phyloP scores from a whole-genome alignment of 92 coral and sea anemone genomes.

The Montipora capitata region DNA sequence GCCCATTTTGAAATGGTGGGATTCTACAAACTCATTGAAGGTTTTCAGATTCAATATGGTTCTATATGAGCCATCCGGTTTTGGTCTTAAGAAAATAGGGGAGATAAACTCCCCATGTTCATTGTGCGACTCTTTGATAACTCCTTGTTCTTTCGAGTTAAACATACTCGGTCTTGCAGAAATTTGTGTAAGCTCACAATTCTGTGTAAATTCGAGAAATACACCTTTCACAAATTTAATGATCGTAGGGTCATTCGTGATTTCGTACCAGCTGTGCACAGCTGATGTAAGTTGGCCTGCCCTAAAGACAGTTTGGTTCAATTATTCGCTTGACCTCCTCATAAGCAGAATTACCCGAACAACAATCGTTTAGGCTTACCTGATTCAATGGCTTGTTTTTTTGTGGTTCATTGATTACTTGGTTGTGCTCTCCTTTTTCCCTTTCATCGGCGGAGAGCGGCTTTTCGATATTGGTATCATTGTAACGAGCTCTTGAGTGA shows the following conservation, averaged over 20 bases:
- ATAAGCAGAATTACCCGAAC: slow-evolving; percentile 25
- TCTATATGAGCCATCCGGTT: slow-evolving; percentile 66
- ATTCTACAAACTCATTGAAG: slow-evolving; percentile 14
- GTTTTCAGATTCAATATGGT: slow-evolving; percentile 72
- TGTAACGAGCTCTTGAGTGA: too few species aligned
- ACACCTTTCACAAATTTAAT: too few species aligned
- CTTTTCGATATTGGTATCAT: slow-evolving; percentile 40
- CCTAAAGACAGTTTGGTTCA: slow-evolving; percentile 15
- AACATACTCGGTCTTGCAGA: slow-evolving; percentile 47
- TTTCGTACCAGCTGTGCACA: too few species aligned
- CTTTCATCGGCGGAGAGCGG: slow-evolving; percentile 24
- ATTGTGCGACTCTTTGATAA: too few species aligned
- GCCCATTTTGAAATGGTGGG: too few species aligned
- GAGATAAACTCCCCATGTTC: slow-evolving; percentile 58
- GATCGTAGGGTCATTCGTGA: too few species aligned
- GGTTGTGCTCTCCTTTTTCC: slow-evolving; percentile 57
- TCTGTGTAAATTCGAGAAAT: background rate
- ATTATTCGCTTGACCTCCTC: slow-evolving; percentile 40
- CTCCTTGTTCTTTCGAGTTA: slow-evolving; percentile 48
- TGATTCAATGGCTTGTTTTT: slow-evolving; percentile 29
- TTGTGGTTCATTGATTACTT: slow-evolving; percentile 45
- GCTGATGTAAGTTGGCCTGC: too few species aligned
- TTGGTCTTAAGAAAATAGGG: slow-evolving; percentile 68
- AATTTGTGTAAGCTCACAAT: too few species aligned
- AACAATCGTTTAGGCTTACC: slow-evolving; percentile 22